Evolutionary conservation across 23 tunicate species (phyloP), one percentile per base, ranked within the genome.

Genomic region (Ascidia mentula): DNA sequence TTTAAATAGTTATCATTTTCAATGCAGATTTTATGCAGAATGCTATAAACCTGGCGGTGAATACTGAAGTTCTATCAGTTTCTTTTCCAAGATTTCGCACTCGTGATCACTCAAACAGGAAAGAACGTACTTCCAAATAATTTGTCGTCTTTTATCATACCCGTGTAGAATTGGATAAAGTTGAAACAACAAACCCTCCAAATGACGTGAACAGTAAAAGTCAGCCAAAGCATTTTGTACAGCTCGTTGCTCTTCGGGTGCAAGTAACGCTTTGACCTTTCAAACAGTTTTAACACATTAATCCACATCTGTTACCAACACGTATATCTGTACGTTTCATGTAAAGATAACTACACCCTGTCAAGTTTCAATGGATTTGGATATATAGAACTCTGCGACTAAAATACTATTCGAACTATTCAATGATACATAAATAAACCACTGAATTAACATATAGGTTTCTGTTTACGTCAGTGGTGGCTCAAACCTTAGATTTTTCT

Each of bases 101-200:
- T 90, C 96, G 15, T 72, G 40, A 46, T 42, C 59, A 32, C 53
- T 85, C 46, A 90, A 28, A 18, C 60, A 76, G 17, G 34, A 73
- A 0, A 84, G 34, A 36, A 90, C 79, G 60, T 73, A 85, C n/a
- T 80, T 46, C 88, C 88, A 84, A 17, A 90, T 46, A n/a, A 40
- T 76, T 9, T 78, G 76, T 6, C 89, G 32, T 53, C 96, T 36
- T 8, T 65, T 75, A 34, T 78, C 75, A 22, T 65, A 61, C 34
- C 46, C 53, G 60, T 87, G 59, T 0, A 90, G 45, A 24, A 90
- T 73, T 9, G 89, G 81, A 34, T 85, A 79, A 33, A 90, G 39
- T 40, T 74, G 75, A 65, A 75, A 69, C 18, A 90, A 31, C 2
- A 90, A 69, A 5, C 59, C 33, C 37, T 90, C 81, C 73, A 90